These are phyloP conservation scores for Archaeoteleia sp. DNA, from an alignment of 2,888 invertebrate species.

Conservation along the genomic window DNA sequence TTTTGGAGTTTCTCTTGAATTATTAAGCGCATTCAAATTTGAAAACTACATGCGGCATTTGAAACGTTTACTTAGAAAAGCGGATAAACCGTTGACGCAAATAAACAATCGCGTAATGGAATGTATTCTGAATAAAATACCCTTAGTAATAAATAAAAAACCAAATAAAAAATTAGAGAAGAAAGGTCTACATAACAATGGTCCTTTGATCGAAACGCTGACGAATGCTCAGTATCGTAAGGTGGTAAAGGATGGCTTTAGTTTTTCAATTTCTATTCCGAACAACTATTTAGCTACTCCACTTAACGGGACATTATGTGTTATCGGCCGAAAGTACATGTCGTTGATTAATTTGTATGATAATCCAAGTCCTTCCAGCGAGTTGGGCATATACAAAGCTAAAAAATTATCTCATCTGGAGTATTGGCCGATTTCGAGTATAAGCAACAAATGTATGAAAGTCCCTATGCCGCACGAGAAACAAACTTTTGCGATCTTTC, in stretches of 20 bases:
- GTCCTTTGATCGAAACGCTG: slow-evolving; percentile 6
- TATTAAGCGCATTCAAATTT: slow-evolving; percentile 31
- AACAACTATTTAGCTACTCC: slow-evolving; percentile 21
- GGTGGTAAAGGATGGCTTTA: not conserved
- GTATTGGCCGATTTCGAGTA: slow-evolving; percentile 4
- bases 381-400: slow-evolving; percentile 15
- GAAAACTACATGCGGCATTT: slow-evolving; percentile 35
- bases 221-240: slow-evolving; percentile 10
- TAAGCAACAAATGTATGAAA: slow-evolving; percentile 17
- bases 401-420: slow-evolving; percentile 7
- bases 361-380: slow-evolving; percentile 1
- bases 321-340: slow-evolving; percentile 15
- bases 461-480: slow-evolving; percentile 2
- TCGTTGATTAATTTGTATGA: not conserved
- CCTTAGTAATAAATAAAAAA: not conserved
- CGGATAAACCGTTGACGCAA: slow-evolving; percentile 27
- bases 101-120: slow-evolving; percentile 10
- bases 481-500: slow-evolving; percentile 8
- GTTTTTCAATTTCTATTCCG: slow-evolving; percentile 6
- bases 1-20: slow-evolving; percentile 14
- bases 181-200: slow-evolving; percentile 15
- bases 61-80: slow-evolving; percentile 19
- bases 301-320: not conserved
- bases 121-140: not conserved
- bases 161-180: not conserved